A percentile compares a stretch with the other conserved stretches of the same genome.
These are phyloP conservation scores for Brenthis hecate DNA, from an alignment of 2,888 invertebrate genomes.

Conservation along the genomic window DNA sequence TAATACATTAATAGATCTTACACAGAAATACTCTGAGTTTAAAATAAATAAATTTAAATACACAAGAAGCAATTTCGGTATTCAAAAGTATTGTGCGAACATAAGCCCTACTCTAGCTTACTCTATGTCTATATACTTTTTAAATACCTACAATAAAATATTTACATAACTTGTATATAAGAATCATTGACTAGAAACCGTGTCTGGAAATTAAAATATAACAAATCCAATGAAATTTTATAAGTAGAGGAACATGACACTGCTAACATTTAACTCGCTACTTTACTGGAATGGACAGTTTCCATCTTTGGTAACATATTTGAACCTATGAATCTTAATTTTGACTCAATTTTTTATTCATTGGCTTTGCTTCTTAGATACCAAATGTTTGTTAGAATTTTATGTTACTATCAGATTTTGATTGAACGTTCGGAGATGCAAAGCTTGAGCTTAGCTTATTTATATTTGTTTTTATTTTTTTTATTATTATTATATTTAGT, in stretches of 20 bases:
- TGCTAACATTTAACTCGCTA: slow-evolving; percentile 38
- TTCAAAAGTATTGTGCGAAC: slow-evolving; percentile 70
- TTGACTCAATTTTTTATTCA: slow-evolving; percentile 24
- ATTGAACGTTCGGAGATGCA: neutral
- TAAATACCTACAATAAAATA: slow-evolving; percentile 63
- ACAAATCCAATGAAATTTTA: slow-evolving; percentile 55
- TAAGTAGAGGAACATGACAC: slow-evolving; percentile 59
- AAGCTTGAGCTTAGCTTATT: slow-evolving; percentile 20
- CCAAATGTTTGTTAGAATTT: slow-evolving; percentile 8
- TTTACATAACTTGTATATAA: slow-evolving; percentile 61
- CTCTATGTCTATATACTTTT: slow-evolving; percentile 59
- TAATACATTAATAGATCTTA: slow-evolving; percentile 13
- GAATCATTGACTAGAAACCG: slow-evolving; percentile 78
- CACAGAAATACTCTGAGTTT: slow-evolving; percentile 17
- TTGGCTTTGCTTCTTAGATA: neutral
- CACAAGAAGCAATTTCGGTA: slow-evolving; percentile 39
- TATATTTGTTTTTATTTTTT: neutral
- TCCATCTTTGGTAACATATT: slow-evolving; percentile 75
- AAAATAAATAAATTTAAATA: slow-evolving; percentile 36
- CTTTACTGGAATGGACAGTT: slow-evolving; percentile 62
- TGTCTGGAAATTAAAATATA: slow-evolving; percentile 62
- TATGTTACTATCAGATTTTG: slow-evolving; percentile 14
- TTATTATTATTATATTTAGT: slow-evolving; percentile 1
- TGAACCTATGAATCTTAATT: slow-evolving; percentile 56
- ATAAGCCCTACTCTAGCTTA: slow-evolving; percentile 64